Percentiles rank a stretch among this genome's conserved stretches.
phyloP scores from a whole-genome alignment of 2,888 invertebrate genomes.

The Diabrotica balteata region DNA sequence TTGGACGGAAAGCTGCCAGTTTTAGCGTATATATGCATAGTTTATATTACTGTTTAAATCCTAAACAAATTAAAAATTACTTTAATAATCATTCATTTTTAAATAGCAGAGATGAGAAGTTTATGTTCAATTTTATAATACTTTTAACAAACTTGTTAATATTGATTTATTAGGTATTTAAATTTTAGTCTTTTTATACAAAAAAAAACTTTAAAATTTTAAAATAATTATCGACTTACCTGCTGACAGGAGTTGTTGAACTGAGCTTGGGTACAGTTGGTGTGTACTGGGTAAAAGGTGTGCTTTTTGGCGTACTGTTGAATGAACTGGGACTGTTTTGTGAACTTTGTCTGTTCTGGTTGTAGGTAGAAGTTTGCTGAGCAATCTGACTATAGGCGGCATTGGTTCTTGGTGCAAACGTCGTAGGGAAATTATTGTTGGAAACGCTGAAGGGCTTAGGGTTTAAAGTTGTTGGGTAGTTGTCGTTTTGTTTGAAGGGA shows the following conservation, averaged over 20 bases:
- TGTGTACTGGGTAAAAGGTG: slow-evolving; percentile 58
- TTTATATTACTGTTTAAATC: too few species aligned
- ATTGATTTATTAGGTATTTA: too few species aligned
- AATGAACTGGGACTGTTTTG: slow-evolving; percentile 33
- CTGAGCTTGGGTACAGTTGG: slow-evolving; percentile 58
- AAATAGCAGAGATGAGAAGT: too few species aligned
- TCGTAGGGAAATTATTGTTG: slow-evolving; percentile 49
- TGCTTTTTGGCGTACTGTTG: slow-evolving; percentile 50
- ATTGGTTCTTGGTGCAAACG: slow-evolving; percentile 55
- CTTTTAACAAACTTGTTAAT: too few species aligned
- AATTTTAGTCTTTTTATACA: too few species aligned
- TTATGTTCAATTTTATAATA: too few species aligned
- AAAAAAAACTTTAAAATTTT: neutral
- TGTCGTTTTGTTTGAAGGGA: slow-evolving; percentile 46
- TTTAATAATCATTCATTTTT: too few species aligned
- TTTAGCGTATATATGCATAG: too few species aligned
- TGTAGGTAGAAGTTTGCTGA: slow-evolving; percentile 46
- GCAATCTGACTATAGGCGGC: slow-evolving; percentile 51
- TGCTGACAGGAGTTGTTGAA: slow-evolving; percentile 48
- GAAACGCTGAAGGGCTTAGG: slow-evolving; percentile 49
- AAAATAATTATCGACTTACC: slow-evolving; percentile 27
- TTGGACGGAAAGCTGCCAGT: too few species aligned
- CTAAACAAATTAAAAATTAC: too few species aligned
- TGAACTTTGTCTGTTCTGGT: slow-evolving; percentile 35
- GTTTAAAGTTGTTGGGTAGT: slow-evolving; percentile 54